Evolutionary conservation across 2,797 vertebrate species (phyloP).

Genomic region (Xiphorhynchus erythropygius): DNA sequence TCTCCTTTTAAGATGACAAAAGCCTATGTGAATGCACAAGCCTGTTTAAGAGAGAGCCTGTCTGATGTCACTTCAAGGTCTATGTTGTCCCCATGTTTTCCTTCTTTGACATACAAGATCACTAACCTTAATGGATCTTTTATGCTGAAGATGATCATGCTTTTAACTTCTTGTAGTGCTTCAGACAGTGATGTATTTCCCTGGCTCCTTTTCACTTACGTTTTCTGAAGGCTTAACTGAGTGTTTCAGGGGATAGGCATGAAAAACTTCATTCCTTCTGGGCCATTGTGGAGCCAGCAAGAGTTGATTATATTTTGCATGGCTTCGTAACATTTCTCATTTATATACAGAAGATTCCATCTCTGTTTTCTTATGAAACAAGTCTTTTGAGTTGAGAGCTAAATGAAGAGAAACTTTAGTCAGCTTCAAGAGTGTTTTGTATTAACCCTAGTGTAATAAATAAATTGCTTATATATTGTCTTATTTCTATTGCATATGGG

Average conservation of each 20-base stretch:
- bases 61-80: not conserved
- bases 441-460: not conserved
- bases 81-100: not conserved
- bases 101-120: not conserved
- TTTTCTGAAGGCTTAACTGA: not conserved
- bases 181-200: not conserved
- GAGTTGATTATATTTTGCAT: not conserved
- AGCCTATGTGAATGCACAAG: not conserved
- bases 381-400: not conserved
- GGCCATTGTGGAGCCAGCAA: not conserved
- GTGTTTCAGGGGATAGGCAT: not conserved
- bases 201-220: not conserved
- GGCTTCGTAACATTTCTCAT: not conserved
- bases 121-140: not conserved
- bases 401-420: not conserved
- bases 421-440: not conserved
- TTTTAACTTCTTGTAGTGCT: not conserved
- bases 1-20: not conserved
- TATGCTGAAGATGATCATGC: not conserved
- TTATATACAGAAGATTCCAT: not conserved
- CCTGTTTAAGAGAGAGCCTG: fast-evolving
- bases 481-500: not conserved
- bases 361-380: not conserved
- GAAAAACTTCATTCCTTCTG: not conserved
- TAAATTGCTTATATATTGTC: not conserved